These are phyloP conservation scores for Yasuhikotakia modesta DNA, from an alignment of 2,797 vertebrate species.

Conservation along the genomic window DNA sequence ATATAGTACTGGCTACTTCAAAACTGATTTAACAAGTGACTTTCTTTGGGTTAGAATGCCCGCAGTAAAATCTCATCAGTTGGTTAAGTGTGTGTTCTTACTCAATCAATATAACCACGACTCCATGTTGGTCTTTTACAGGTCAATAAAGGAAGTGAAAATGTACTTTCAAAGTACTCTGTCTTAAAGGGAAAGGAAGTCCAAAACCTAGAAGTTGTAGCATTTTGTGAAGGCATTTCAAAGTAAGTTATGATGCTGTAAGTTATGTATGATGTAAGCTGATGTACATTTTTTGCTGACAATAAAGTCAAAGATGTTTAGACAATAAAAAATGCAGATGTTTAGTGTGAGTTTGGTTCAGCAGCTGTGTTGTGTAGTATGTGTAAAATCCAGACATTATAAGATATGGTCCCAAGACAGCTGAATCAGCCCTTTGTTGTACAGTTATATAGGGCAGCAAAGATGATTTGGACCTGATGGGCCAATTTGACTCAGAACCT, in stretches of 20 bases:
- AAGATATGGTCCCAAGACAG: too few relatives aligned
- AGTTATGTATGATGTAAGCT: not conserved
- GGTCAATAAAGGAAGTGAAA: constrained; percentile 80
- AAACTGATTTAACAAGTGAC: not conserved
- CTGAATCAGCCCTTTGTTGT: not conserved
- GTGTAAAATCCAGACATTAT: not conserved
- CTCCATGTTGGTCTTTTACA: constrained; percentile 67
- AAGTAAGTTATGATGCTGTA: constrained; percentile 77
- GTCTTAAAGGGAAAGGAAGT: constrained; percentile 81
- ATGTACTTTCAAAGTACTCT: constrained; percentile 73
- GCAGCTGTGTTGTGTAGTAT: not conserved
- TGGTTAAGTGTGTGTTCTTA: not conserved
- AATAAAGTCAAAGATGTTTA: too few relatives aligned
- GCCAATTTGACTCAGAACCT: not conserved
- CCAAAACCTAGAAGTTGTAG: constrained; percentile 87
- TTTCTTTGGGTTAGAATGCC: not conserved
- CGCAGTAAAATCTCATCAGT: not conserved
- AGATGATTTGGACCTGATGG: not conserved
- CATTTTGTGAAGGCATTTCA: constrained; percentile 88
- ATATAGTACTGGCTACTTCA: not conserved
- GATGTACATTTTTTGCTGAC: too few relatives aligned
- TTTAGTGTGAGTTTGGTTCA: too few relatives aligned
- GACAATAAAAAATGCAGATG: not conserved
- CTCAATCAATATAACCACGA: constrained; percentile 25
- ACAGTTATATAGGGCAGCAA: not conserved